A percentile compares a stretch with the other conserved stretches of the same genome.
phyloP scores from a whole-genome alignment of 2,113 vertebrate genomes.

The Python bivittatus region DNA sequence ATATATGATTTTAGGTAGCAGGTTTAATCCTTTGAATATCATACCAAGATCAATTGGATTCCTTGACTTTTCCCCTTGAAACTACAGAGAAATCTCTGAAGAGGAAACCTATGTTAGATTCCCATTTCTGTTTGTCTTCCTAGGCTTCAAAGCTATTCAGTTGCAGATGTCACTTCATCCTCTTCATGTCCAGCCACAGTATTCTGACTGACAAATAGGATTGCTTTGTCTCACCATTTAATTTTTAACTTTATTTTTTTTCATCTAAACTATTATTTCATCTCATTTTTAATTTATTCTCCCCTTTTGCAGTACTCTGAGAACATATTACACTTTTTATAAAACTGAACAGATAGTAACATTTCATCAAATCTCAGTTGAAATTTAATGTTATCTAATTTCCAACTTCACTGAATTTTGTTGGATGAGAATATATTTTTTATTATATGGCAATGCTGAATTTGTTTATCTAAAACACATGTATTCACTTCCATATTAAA shows the following conservation, averaged over 20 bases:
- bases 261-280: background rate
- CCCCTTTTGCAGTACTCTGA: background rate
- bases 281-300: background rate
- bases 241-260: too few species aligned
- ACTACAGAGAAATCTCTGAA: background rate
- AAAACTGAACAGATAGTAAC: background rate
- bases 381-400: background rate
- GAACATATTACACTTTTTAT: background rate
- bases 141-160: too few species aligned
- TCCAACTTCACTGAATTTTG: background rate
- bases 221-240: background rate
- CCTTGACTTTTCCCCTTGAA: background rate
- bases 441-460: background rate
- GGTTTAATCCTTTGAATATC: background rate
- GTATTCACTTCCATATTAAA: background rate
- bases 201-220: too few species aligned
- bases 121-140: too few species aligned
- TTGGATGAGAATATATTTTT: too few species aligned
- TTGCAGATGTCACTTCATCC: too few species aligned
- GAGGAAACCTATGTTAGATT: too few species aligned
- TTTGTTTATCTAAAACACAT: background rate
- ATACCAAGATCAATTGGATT: background rate
- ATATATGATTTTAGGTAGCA: background rate
- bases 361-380: background rate
- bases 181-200: too few species aligned